Conservation (phyloP, 2,113 vertebrate species). For the Muntiacus muntjak region DNA sequence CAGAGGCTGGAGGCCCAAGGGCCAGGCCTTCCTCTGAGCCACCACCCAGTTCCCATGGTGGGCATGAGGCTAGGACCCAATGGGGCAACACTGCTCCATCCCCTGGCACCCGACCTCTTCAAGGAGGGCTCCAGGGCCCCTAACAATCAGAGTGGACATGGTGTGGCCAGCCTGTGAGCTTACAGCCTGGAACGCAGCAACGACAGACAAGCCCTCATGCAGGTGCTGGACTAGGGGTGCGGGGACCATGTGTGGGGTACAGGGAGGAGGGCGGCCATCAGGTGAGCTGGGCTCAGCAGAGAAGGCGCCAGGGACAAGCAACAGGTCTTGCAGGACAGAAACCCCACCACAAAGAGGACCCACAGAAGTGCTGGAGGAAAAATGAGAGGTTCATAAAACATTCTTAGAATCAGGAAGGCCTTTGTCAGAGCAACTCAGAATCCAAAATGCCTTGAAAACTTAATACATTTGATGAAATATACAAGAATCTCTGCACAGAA, state of each 20-base stretch:
- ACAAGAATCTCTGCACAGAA: neutral
- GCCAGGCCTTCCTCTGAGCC: neutral
- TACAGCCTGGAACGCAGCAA: neutral
- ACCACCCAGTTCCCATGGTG: neutral
- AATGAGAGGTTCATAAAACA: neutral
- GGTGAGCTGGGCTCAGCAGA: neutral
- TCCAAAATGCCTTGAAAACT: neutral
- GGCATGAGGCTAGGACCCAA: neutral
- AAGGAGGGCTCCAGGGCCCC: neutral
- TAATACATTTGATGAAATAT: neutral
- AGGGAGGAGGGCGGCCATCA: neutral
- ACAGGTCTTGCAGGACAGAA: neutral
- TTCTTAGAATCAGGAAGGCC: neutral
- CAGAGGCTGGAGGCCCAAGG: neutral
- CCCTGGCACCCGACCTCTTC: neutral
- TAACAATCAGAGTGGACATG: neutral
- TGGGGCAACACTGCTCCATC: no score
- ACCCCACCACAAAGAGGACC: neutral
- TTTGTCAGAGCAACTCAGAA: neutral
- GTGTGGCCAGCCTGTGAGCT: no score
- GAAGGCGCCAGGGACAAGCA: neutral
- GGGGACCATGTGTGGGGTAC: rapidly evolving
- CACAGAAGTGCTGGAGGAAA: neutral
- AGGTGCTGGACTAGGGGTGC: neutral
- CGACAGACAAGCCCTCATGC: neutral